These are phyloP conservation scores for Antechinus flavipes DNA, from an alignment of 2,113 vertebrate genomes.

Conservation along the genomic window DNA sequence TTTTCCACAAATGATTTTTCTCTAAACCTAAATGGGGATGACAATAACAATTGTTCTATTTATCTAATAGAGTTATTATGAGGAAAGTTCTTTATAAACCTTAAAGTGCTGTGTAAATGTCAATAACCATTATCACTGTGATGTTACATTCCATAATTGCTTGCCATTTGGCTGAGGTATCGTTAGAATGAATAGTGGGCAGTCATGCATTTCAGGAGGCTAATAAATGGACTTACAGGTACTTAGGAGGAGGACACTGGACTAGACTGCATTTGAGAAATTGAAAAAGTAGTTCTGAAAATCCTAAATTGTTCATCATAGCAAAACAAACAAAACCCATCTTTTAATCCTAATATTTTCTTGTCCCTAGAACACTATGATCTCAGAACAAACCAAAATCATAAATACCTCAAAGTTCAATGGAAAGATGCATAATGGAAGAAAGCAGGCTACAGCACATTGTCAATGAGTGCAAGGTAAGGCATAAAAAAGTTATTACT, in stretches of 20 bases:
- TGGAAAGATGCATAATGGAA: no score
- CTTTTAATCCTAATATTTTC: background rate
- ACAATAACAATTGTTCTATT: background rate
- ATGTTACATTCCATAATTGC: background rate
- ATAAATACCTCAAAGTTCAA: no score
- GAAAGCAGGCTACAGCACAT: no score
- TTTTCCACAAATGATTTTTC: background rate
- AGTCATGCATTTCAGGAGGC: background rate
- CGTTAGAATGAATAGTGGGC: background rate
- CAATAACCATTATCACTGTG: background rate
- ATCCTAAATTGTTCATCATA: background rate
- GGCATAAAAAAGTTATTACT: no score
- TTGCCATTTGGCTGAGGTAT: background rate
- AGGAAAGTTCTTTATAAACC: background rate
- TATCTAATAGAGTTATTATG: background rate
- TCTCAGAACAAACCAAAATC: no score
- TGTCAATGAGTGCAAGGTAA: no score
- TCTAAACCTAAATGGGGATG: background rate
- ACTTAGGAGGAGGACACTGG: background rate
- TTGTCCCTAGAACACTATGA: background rate
- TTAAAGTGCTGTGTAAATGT: background rate
- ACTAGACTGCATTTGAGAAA: background rate
- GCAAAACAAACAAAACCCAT: background rate
- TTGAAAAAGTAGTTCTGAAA: background rate
- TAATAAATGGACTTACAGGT: background rate